Base-by-base conservation (phyloP, 2,888 invertebrate species). In the Ophraella communa region DNA sequence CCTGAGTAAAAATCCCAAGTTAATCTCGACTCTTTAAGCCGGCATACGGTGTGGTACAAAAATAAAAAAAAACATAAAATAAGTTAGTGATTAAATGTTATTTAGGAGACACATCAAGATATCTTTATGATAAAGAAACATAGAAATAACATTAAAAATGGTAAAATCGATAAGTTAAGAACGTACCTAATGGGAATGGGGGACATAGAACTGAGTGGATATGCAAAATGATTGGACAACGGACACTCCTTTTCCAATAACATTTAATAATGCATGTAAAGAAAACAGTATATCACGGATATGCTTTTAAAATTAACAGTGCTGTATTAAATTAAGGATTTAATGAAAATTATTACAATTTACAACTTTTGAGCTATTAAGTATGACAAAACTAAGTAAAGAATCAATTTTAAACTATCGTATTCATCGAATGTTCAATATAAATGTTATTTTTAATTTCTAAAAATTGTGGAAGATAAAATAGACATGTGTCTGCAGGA, bases 61-160 rank as follows among this genome's bases (percentile, higher is more conserved):
- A 57, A 39, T 14, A 11, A 49, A 44, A 53, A 24, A 60, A 24
- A 60, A 21, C 44, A 14, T 27, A 30, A 60, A 63, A 57, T 52
- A 63, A 63, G 57, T 57, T 57, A 57, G 52, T 63, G 62, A 62
- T 65, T 65, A 58, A 62, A 33, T 39, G 53, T 65, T 65, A 65
- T 65, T 65, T 62, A 65, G 61, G 62, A 65, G 65, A 62, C 58
- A 66, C 66, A 66, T 66, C 66, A 60, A 62, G 66, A 66, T 66
- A 66, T 44, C 42, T 63, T 53, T 63, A 56, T 66, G 66, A 66
- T 66, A 66, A 66, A 44, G 52, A 63, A 59, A 66, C 66, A 66
- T 60, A 63, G 66, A 59, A 66, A 63, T 47, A 52, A 63, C 66
- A 66, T 66, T 66, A 66, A 66, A 66, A 66, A 63, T 66, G 54